Base-by-base conservation (phyloP, 2,888 invertebrate species). In the Eurytoma adleriae region DNA sequence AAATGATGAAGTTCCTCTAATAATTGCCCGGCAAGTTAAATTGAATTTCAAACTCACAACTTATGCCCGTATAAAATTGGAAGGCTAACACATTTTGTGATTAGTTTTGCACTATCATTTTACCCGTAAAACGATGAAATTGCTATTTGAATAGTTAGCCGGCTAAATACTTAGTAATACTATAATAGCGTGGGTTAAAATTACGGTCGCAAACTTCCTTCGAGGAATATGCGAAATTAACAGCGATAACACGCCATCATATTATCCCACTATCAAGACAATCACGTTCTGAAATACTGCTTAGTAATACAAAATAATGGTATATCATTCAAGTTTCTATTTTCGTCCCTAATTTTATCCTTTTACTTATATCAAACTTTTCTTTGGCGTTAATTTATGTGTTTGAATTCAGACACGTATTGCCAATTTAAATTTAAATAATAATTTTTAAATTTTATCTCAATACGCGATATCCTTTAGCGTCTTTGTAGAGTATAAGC, bases 91-190 rank as follows among this genome's bases (percentile, higher is more conserved):
- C 69, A 56, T 61, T 69, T 76, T 18, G 7, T 18, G 64, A 78
- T 70, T 73, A 59, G 61, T 73, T 79, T 68, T n/a, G 5, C 64
- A 59, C 74, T 69, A 79, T 79, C 69, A 74, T 27, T 73, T 48
- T n/a, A 40, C 72, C 62, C 64, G 27, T 18, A 74, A 64, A 64
- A 75, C 74, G 52, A 66, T 18, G 54, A 79, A 74, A 79, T 70
- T 70, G 57, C 69, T 30, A 66, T 75, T 75, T 64, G 74, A 79
- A 69, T 64, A 74, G 74, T 79, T 75, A 59, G 40, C 59, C 56
- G 30, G n/a, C 69, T 79, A 79, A 79, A 79, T 79, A 79, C 74
- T 62, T 52, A 52, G 70, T 75, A 79, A 75, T 74, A 30, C 48
- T 56, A 54, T 68, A 73, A 68, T 73, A 59, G 50, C 16, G 30